A percentile compares a stretch with the other conserved stretches of the same genome.
Evolutionary conservation across 2,113 vertebrate genomes (phyloP).

Genomic region (Alligator mississippiensis): DNA sequence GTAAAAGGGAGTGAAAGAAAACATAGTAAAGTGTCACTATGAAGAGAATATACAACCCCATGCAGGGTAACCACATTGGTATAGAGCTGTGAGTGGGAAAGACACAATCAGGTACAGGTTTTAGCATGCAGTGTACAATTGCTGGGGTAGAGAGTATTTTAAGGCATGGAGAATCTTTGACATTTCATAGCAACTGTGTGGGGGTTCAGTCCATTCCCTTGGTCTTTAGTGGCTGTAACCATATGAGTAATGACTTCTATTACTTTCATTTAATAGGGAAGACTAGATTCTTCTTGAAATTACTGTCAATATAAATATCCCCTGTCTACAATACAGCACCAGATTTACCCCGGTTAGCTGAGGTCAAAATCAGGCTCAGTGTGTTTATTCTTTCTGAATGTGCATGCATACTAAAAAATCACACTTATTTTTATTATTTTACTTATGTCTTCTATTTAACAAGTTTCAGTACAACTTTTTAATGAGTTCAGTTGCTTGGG

Average conservation of each 20-base stretch:
- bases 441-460: not conserved
- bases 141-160: too few relatives aligned
- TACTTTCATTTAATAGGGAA: not conserved
- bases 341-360: not conserved
- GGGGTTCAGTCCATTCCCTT: too few relatives aligned
- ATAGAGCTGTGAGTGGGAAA: too few relatives aligned
- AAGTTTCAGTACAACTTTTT: not conserved
- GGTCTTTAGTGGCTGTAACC: too few relatives aligned
- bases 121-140: too few relatives aligned
- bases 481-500: conserved; percentile 21
- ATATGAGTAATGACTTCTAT: not conserved
- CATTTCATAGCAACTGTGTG: too few relatives aligned
- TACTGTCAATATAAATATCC: not conserved
- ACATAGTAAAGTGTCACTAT: too few relatives aligned
- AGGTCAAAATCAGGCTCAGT: not conserved
- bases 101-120: too few relatives aligned
- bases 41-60: too few relatives aligned
- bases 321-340: not conserved
- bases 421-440: not conserved
- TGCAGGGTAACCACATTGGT: too few relatives aligned
- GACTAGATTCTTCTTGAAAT: not conserved
- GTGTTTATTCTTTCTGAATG: not conserved
- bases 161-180: too few relatives aligned
- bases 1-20: too few relatives aligned
- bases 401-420: not conserved